A percentile compares a stretch with the other conserved stretches of the same genome.
These are phyloP conservation scores for Xenops minutus DNA, from an alignment of 2,797 vertebrate species.

Conservation along the genomic window DNA sequence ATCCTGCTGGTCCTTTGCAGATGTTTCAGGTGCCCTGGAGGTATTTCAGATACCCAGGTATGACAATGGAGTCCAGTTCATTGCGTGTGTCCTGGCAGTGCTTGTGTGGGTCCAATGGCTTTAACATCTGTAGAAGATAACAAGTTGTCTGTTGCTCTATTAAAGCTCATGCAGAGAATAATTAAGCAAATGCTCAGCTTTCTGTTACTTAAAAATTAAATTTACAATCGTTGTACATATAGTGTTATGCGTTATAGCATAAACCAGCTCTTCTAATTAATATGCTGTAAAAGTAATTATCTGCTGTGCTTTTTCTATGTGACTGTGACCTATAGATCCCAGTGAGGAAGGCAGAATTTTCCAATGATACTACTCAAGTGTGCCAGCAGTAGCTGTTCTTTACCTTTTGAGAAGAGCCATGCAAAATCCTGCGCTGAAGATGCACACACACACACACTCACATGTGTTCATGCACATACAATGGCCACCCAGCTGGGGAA, in stretches of 20 bases:
- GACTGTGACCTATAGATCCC: background rate
- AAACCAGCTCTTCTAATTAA: background rate
- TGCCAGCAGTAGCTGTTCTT: background rate
- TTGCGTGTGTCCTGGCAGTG: background rate
- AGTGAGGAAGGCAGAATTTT: background rate
- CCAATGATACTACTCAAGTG: background rate
- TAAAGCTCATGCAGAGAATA: background rate
- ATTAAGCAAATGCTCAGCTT: background rate
- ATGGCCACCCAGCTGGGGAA: background rate
- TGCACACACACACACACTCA: no score
- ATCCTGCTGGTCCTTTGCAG: background rate
- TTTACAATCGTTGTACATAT: background rate
- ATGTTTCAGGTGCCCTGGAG: background rate
- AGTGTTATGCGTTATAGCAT: background rate
- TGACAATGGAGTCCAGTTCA: background rate
- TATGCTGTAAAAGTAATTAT: background rate
- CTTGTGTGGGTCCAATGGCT: background rate
- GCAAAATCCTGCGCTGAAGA: background rate
- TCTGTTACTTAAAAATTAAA: background rate
- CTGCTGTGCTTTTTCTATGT: background rate
- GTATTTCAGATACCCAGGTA: background rate
- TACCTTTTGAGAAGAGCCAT: background rate
- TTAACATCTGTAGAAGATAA: background rate
- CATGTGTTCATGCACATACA: accelerated
- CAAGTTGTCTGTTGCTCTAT: background rate